Percentiles rank a stretch among this genome's conserved stretches.
Conservation (phyloP, 2,888 invertebrate genomes). For the Bellardia bayeri region DNA sequence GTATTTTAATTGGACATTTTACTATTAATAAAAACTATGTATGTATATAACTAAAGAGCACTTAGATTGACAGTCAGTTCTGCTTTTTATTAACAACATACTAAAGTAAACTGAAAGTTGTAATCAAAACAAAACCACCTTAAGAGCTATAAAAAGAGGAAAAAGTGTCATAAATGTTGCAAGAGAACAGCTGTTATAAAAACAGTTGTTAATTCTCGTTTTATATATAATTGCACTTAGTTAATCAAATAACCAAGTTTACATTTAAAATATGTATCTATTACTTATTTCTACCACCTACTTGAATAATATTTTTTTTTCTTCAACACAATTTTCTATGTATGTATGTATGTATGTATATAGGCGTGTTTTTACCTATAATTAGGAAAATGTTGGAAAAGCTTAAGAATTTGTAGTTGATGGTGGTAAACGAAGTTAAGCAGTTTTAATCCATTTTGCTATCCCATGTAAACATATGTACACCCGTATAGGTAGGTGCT, state of each 20-base stretch:
- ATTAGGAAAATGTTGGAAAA: not conserved
- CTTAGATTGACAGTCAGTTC: too few species aligned
- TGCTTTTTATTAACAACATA: too few species aligned
- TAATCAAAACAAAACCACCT: not conserved
- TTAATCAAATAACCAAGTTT: not conserved
- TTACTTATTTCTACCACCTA: too few species aligned
- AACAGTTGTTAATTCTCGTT: not conserved
- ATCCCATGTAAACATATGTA: too few species aligned
- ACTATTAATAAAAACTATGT: too few species aligned
- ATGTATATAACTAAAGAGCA: too few species aligned
- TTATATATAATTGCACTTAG: slow-evolving; percentile 9
- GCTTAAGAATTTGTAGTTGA: not conserved
- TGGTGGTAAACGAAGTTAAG: not conserved
- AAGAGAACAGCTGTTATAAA: slow-evolving; percentile 2
- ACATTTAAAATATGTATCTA: not conserved
- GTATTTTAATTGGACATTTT: too few species aligned
- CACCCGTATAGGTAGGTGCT: too few species aligned
- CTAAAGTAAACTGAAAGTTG: not conserved
- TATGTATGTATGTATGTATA: too few species aligned
- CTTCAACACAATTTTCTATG: too few species aligned
- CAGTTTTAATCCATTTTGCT: slow-evolving; percentile 11
- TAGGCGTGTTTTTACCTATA: not conserved
- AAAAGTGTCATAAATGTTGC: slow-evolving; percentile 2
- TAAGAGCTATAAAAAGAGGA: not conserved
- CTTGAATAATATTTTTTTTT: too few species aligned